These are phyloP conservation scores for Montipora cactus DNA, from an alignment of 64 coral and sea anemone species.

Conservation along the genomic window DNA sequence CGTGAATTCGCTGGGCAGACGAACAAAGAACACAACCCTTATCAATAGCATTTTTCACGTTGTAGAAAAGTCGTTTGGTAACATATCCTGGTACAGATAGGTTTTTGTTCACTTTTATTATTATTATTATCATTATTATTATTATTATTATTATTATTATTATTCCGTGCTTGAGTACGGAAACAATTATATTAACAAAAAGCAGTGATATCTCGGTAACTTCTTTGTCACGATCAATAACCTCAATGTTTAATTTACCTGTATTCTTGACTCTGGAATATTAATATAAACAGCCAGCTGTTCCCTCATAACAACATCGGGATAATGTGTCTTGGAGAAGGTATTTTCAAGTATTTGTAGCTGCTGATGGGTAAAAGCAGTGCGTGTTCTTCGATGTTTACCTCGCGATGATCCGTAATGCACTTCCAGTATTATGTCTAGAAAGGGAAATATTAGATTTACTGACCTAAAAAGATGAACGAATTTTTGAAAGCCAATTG, in stretches of 20 bases:
- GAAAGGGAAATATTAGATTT: neutral
- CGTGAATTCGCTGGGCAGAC: too few relatives aligned
- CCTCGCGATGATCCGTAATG: constrained; percentile 82
- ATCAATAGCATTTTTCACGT: too few relatives aligned
- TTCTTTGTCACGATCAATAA: neutral
- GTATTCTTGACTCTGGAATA: constrained; percentile 88
- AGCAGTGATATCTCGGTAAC: neutral
- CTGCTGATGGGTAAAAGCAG: constrained; percentile 91
- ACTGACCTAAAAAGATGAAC: too few relatives aligned
- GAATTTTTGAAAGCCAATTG: neutral
- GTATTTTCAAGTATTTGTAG: constrained; percentile 86
- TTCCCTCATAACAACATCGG: constrained; percentile 92
- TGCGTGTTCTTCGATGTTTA: constrained; percentile 86
- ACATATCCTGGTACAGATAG: too few relatives aligned
- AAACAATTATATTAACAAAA: too few relatives aligned
- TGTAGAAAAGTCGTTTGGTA: too few relatives aligned
- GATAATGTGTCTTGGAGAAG: constrained; percentile 90
- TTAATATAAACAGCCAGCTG: constrained; percentile 81
- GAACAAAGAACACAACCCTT: too few relatives aligned
- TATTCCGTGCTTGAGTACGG: too few relatives aligned
- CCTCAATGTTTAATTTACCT: constrained; percentile 30
- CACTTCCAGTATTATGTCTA: constrained; percentile 94
- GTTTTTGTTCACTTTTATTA: too few relatives aligned
- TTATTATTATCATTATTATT: too few relatives aligned
- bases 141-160: too few relatives aligned